These are phyloP conservation scores for Erpornis zantholeuca DNA, from an alignment of 2,113 vertebrate species.

Conservation along the genomic window DNA sequence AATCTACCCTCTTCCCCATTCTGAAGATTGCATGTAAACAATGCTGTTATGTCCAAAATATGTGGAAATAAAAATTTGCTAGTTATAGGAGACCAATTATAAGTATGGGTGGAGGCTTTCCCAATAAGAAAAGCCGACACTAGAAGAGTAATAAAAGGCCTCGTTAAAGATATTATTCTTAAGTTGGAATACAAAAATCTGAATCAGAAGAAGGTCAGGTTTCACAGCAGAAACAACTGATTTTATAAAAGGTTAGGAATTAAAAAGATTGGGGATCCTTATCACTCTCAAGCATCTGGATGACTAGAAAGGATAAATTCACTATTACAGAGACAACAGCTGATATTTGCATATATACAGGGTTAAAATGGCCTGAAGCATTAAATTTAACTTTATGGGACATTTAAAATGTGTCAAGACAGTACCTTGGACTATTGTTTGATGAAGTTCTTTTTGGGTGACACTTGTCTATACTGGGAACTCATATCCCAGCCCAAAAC, in stretches of 20 bases:
- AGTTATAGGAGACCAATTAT: not conserved
- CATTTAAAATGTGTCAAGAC: not conserved
- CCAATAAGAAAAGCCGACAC: not conserved
- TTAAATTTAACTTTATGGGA: not conserved
- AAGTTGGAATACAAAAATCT: not conserved
- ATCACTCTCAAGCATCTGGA: not conserved
- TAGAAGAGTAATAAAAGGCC: not conserved
- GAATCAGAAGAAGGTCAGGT: not conserved
- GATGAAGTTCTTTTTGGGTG: not conserved
- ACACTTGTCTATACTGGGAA: not conserved
- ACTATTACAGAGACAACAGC: not conserved
- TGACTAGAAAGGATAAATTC: not conserved
- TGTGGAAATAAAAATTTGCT: not conserved
- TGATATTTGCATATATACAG: not conserved
- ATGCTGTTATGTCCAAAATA: not conserved
- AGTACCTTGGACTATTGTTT: not conserved
- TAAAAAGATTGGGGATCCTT: not conserved
- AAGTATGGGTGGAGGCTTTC: not conserved
- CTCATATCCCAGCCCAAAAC: not conserved
- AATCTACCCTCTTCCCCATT: not conserved
- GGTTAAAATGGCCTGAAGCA: not conserved
- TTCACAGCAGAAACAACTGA: not conserved
- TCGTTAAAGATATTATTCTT: not conserved
- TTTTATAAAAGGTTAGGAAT: not conserved
- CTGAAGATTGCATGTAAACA: not conserved